These are phyloP conservation scores for Gobiocypris rarus DNA, from an alignment of 2,113 vertebrate genomes.

Conservation along the genomic window DNA sequence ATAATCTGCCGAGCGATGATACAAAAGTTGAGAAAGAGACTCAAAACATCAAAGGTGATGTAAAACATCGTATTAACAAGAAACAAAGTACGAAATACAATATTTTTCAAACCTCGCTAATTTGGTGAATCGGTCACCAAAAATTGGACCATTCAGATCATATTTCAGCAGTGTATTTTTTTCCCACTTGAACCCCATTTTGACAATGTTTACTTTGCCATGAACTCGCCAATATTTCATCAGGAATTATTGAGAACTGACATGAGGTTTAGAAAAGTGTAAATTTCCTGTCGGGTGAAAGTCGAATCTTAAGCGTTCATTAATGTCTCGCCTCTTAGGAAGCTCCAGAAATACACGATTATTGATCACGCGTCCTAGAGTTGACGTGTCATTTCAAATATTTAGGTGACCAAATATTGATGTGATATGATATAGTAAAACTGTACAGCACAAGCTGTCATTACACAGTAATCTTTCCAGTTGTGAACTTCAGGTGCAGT, in stretches of 20 bases:
- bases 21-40: slow-evolving; percentile 51
- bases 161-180: background rate
- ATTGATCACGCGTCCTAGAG: background rate
- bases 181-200: too few relatives aligned
- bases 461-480: background rate
- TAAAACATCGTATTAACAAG: background rate
- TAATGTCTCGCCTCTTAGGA: slow-evolving; percentile 3
- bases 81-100: background rate
- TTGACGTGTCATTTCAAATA: background rate
- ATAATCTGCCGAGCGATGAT: slow-evolving; percentile 56
- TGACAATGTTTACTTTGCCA: background rate
- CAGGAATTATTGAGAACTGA: background rate
- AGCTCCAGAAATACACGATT: background rate
- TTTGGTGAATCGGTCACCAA: background rate
- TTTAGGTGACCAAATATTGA: background rate
- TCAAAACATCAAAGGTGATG: background rate
- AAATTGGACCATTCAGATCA: background rate
- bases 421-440: background rate
- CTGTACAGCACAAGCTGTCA: background rate
- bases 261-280: background rate
- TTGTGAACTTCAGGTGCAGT: slow-evolving; percentile 13
- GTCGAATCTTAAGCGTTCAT: background rate
- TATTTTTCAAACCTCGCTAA: background rate
- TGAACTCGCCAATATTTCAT: background rate
- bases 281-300: background rate